Percentiles rank a stretch among this genome's conserved stretches.
phyloP scores from a whole-genome alignment of 2,113 vertebrate species.

The Larimichthys polyactis region DNA sequence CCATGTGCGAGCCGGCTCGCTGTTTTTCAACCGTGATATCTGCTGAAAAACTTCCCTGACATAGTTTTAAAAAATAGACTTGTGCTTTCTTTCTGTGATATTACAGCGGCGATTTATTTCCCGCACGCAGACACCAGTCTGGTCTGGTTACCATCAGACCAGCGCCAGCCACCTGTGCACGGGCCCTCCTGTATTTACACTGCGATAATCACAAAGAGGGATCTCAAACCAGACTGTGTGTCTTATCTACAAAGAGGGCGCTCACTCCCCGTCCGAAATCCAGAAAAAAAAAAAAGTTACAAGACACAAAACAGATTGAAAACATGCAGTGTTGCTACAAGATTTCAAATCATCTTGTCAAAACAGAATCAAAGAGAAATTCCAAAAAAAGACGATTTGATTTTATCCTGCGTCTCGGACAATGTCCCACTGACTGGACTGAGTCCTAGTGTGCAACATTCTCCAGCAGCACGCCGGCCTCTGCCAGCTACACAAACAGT shows the following conservation, averaged over 20 bases:
- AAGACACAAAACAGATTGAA: conserved; percentile 39
- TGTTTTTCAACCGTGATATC: not conserved
- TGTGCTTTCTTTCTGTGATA: conserved; percentile 16
- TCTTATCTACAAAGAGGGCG: conserved; percentile 61
- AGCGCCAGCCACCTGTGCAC: conserved; percentile 51
- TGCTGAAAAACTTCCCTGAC: conserved; percentile 1
- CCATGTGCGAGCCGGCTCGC: not conserved
- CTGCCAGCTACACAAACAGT: conserved; percentile 80
- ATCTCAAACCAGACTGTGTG: conserved; percentile 39
- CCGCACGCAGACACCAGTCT: conserved; percentile 11
- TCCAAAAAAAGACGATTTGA: not conserved
- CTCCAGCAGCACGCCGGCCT: conserved; percentile 57
- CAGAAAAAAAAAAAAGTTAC: conserved; percentile 23
- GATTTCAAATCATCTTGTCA: conserved; percentile 41
- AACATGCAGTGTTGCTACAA: conserved; percentile 29
- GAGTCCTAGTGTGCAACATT: conserved; percentile 57
- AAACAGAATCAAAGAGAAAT: conserved; percentile 49
- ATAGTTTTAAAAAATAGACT: conserved; percentile 6
- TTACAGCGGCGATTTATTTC: conserved; percentile 48
- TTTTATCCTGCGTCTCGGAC: conserved; percentile 46
- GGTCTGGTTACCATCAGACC: conserved; percentile 59
- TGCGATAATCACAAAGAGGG: conserved; percentile 47
- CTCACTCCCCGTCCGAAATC: conserved; percentile 40
- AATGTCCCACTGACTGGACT: conserved; percentile 48
- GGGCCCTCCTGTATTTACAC: conserved; percentile 49